Conservation (phyloP, 2,888 invertebrate species). For the Yponomeuta cagnagella region DNA sequence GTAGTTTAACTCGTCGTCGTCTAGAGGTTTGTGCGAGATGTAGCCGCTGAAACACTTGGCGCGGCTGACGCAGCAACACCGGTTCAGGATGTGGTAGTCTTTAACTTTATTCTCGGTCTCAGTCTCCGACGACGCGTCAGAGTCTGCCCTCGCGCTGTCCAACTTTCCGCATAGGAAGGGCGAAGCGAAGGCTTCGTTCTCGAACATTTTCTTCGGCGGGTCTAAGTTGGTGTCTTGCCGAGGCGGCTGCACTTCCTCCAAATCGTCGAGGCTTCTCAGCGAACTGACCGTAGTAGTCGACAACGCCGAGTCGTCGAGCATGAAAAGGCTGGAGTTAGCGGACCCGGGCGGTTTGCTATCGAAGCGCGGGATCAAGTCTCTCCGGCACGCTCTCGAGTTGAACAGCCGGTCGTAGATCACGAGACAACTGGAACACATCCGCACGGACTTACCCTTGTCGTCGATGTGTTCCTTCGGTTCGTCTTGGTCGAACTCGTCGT, state of each 20-base stretch:
- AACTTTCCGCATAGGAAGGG: conserved; percentile 45
- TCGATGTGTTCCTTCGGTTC: conserved; percentile 18
- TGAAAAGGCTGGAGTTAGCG: conserved; percentile 70
- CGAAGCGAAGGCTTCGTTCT: conserved; percentile 23
- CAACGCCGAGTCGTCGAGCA: conserved; percentile 76
- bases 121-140: conserved; percentile 25
- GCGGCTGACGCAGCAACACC: conserved; percentile 55
- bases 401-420: conserved; percentile 47
- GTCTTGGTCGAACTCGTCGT: conserved; percentile 24
- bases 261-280: conserved; percentile 76
- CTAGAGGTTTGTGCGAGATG: conserved; percentile 33
- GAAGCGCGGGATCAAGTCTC: conserved; percentile 23
- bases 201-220: not conserved
- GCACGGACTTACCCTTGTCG: conserved; percentile 21
- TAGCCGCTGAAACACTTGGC: conserved; percentile 43
- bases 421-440: conserved; percentile 43
- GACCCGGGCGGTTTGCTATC: conserved; percentile 46
- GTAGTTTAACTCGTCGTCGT: conserved; percentile 56
- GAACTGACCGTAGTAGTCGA: conserved; percentile 71
- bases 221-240: conserved; percentile 3
- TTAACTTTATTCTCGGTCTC: conserved; percentile 17
- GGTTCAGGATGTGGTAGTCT: conserved; percentile 41
- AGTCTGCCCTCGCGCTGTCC: conserved; percentile 30
- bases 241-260: conserved; percentile 44
- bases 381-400: conserved; percentile 26